Conservation (phyloP, 2,113 vertebrate species). For the Struthidea cinerea region DNA sequence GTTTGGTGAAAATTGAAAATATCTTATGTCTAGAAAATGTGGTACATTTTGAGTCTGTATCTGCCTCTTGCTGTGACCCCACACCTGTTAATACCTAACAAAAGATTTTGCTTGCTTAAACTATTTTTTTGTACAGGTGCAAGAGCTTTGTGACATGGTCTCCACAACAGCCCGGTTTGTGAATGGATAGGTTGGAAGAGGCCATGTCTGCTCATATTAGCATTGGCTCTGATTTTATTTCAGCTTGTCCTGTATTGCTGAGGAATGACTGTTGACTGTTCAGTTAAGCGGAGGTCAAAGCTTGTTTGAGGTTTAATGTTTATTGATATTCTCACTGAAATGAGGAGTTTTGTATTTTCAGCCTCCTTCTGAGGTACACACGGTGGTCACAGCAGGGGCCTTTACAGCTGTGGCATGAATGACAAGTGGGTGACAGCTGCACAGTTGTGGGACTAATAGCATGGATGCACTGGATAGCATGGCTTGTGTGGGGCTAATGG, state of each 20-base stretch:
- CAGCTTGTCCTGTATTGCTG: neutral
- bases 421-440: neutral
- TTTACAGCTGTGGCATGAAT: neutral
- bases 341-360: neutral
- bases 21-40: neutral
- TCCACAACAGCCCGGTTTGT: neutral
- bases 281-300: neutral
- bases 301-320: neutral
- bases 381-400: neutral
- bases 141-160: neutral
- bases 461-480: accelerated
- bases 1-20: neutral
- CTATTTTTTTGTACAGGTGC: neutral
- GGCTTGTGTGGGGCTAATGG: neutral
- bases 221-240: neutral
- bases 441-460: neutral
- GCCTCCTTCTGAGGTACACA: neutral
- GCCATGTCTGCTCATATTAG: neutral
- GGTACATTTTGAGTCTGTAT: neutral
- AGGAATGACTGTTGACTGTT: neutral
- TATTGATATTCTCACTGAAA: neutral
- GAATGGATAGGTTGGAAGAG: neutral
- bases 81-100: neutral
- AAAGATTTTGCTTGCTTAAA: neutral
- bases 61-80: neutral